Base-by-base conservation (phyloP, 1,140 invertebrate genomes). In the Temnothorax curvispinosus region DNA sequence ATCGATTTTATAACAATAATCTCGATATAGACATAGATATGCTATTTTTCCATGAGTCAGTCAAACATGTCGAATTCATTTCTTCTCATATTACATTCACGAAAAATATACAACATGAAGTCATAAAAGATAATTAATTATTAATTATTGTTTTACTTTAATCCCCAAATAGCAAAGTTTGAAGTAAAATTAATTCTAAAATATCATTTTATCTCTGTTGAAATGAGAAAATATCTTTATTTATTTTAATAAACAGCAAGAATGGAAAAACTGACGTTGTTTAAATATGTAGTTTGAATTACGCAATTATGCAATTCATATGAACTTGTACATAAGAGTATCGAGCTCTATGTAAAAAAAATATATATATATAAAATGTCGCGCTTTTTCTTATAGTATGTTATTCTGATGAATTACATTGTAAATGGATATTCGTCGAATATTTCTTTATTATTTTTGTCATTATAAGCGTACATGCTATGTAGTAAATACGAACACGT, bases 251-350 rank as follows among this genome's bases (percentile, higher is more conserved):
- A 13, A 50, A 50, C 1, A 35, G 15, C 8, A 44, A 71, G 58
- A 58, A 56, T 21, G 21, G 7, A 32, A 11, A 0, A n/a, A 52
- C 18, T 8, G 2, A 15, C 15, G 5, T 62, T 47, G 1, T 67
- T 54, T 5, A 71, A 56, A 54, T 27, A 21, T 69, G 7, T 65
- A 38, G 13, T 15, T 56, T 56, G 5, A 21, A 6, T 47, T 32
- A 62, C 13, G 3, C n/a, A 35, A 56, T 74, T 32, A 77, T 77
- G 15, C 3, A 32, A 44, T 32, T 50, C 8, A 1, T 6, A 65
- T 47, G 13, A 56, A 56, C 3, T 71, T 81, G 78, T 81, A 81
- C 8, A 71, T 81, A 81, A 56, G 7, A 58, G 38, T 6, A 11
- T 56, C 9, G 9, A 6, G 3, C 15, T 44, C n/a, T 41, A 9